Evolutionary conservation across 1,140 invertebrate genomes (phyloP), one percentile per base, ranked within the genome.

Genomic region (Drosophila saltans): DNA sequence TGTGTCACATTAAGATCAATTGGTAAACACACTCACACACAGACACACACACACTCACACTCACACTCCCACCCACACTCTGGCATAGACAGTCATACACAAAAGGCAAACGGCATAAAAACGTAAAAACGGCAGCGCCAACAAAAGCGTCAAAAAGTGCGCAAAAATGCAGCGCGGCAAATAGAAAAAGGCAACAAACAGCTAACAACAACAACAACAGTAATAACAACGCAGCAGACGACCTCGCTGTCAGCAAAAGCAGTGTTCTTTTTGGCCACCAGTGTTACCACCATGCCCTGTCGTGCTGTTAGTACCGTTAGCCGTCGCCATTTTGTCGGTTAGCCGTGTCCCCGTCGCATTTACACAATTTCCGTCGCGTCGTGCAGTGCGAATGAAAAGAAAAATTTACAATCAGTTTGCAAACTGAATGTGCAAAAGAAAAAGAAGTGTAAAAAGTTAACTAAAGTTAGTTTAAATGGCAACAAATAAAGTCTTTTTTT

Each of bases 1-100:
- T 91, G 85, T 91, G 90, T 91, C 90, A 91, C 90, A 91, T 91
- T 91, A 91, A 90, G 90, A 91, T 91, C 90, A 91, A 91, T 91
- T 90, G 90, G 85, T 84, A 90, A 84, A 88, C 80, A 89, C 77
- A 74, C 73, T 64, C 59, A 70, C 62, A 70, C 57, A 60, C 63
- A 57, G 58, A 24, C 65, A 58, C 41, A 59, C 64, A 75, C 74
- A 8, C 45, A 75, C 74, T 2, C 45, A 9, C 45, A 26, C 45
- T 4, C 6, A 39, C 68, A 11, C 65, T 52, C 36, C 52, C 64
- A 75, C 75, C 5, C 45, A 9, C 45, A 52, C 45, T 36, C 33
- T 36, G 33, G 33, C 6, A 36, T 48, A 78, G 64, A 66, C 63
- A 75, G 66, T 28, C 30, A 26, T 61, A 48, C 36, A 56, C 45